Evolutionary conservation across 2,888 invertebrate genomes (phyloP).

Genomic region (Eupithecia centaureata): DNA sequence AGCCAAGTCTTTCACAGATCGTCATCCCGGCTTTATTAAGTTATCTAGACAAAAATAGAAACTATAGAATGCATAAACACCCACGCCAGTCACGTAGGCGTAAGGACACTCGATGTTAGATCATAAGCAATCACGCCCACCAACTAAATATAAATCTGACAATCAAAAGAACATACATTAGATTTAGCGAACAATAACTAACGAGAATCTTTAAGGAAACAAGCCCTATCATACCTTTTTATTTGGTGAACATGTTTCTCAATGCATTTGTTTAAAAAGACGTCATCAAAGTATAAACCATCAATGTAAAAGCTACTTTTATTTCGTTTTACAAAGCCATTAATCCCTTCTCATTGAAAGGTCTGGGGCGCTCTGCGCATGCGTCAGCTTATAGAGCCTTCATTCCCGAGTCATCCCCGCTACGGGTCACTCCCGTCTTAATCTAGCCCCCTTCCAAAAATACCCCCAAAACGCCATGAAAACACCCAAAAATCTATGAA

Average conservation of each 20-base stretch:
- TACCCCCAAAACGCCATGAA: constrained; percentile 27
- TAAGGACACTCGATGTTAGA: background rate
- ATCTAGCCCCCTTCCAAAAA: constrained; percentile 21
- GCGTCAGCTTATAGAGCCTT: constrained; percentile 52
- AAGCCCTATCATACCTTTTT: background rate
- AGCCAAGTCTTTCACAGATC: too few species aligned
- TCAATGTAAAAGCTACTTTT: constrained; percentile 3
- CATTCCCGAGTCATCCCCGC: constrained; percentile 45
- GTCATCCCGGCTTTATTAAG: too few species aligned
- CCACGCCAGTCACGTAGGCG: background rate
- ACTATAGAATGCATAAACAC: constrained; percentile 1
- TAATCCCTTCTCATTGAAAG: constrained; percentile 55
- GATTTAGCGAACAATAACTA: background rate
- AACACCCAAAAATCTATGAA: constrained; percentile 10
- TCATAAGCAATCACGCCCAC: constrained; percentile 1
- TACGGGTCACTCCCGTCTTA: constrained; percentile 26
- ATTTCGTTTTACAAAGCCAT: constrained; percentile 18
- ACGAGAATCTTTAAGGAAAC: background rate
- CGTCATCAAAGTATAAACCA: background rate
- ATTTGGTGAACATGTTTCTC: background rate
- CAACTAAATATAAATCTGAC: background rate
- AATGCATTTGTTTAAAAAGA: background rate
- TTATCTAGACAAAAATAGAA: background rate
- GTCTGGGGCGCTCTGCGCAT: constrained; percentile 59
- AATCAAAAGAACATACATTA: background rate